Conservation (phyloP, 2,797 vertebrate species). For the Myotis vivesi region DNA sequence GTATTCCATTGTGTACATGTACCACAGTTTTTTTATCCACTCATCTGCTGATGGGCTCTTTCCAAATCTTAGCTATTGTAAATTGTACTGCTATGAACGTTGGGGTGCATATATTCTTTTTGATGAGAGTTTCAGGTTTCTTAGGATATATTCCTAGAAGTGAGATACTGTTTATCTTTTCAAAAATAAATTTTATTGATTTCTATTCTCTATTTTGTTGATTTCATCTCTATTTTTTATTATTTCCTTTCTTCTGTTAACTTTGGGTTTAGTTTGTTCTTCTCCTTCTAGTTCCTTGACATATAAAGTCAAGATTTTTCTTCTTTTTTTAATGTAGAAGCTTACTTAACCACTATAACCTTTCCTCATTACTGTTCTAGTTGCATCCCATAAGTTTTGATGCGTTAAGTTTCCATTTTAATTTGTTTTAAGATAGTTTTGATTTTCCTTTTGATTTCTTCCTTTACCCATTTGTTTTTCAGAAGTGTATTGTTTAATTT, state of each 20-base stretch:
- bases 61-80: too few relatives aligned
- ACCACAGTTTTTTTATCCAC: too few relatives aligned
- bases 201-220: too few relatives aligned
- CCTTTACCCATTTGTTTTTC: not conserved
- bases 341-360: not conserved
- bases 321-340: not conserved
- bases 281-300: not conserved
- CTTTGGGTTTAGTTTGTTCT: not conserved
- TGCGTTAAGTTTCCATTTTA: not conserved
- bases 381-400: not conserved
- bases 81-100: too few relatives aligned
- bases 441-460: not conserved
- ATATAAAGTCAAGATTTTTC: not conserved
- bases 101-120: too few relatives aligned
- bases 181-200: not conserved
- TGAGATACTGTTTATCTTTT: not conserved
- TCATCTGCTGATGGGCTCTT: too few relatives aligned
- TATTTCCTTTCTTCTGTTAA: not conserved
- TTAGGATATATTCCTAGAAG: too few relatives aligned
- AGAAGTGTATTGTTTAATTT: not conserved
- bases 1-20: too few relatives aligned
- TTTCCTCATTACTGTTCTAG: not conserved
- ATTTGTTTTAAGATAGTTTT: not conserved
- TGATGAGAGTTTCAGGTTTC: too few relatives aligned
- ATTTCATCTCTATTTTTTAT: too few relatives aligned